Evolutionary conservation across 2,113 vertebrate genomes (phyloP), one percentile per base, ranked within the genome.

Genomic region (Crotalus viridis): DNA sequence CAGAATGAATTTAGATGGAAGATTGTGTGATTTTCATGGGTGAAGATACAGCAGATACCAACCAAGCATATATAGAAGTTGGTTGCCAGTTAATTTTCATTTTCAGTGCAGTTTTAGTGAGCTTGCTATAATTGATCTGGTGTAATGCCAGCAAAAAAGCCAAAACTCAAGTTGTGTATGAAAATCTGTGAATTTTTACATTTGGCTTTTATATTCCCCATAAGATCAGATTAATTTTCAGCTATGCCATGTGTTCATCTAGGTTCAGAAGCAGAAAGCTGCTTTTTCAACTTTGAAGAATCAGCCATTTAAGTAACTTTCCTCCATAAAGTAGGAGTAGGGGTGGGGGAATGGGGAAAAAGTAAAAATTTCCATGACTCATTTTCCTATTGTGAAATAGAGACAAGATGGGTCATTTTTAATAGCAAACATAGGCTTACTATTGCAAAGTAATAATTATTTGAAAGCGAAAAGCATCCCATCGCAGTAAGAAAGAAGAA

Each of bases 161-260:
- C 33, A 93, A 89, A 22, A 48, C 69, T 46, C 55, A 64, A 87
- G 51, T 64, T 64, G 39, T 69, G 57, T 54, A 56, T 85, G 91
- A 48, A 90, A 92, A 87, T 74, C 55, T 57, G 88, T 88, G 91
- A 92, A 28, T 87, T 59, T 90, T 93, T 92, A 92, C 56, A 85
- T 89, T 52, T 59, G 91, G 59, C 55, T 87, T 86, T 93, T 90
- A 93, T 87, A 64, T n/a, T 64, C 19, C 56, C 89, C 85, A 17
- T 2, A 69, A 90, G 43, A 57, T 46, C 28, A 85, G 90, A 61
- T 91, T 91, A 85, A 81, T 93, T 85, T 93, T 55, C 28, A 46
- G 89, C 74, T 48, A 52, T 46, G 57, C 64, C 69, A 93, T 91
- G 87, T 93, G 93, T 85, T 89, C 87, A 89, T 28, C 87, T 89